Evolutionary conservation across 2,113 vertebrate genomes (phyloP).

Genomic region (Percina caprodes): DNA sequence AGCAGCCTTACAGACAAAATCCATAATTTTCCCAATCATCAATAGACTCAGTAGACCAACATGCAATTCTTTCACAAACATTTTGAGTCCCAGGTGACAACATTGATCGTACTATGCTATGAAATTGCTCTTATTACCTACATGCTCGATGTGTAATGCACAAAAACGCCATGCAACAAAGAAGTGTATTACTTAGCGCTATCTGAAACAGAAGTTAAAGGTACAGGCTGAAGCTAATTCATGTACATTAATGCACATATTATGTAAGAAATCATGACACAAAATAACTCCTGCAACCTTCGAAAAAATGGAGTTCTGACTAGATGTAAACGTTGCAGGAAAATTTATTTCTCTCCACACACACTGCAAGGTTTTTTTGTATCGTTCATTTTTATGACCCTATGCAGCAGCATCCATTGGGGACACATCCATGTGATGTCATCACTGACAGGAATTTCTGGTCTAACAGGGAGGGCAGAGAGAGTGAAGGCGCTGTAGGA

Average conservation of each 20-base stretch:
- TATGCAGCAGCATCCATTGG: slow-evolving; percentile 19
- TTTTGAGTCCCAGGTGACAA: background rate
- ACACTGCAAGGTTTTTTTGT: background rate
- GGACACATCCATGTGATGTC: slow-evolving; percentile 43
- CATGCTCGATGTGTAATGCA: background rate
- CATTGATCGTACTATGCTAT: background rate
- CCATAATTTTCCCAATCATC: background rate
- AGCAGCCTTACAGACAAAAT: background rate
- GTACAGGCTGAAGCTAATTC: background rate
- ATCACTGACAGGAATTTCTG: slow-evolving; percentile 34
- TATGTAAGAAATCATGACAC: background rate
- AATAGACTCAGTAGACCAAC: background rate
- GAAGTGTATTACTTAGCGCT: background rate
- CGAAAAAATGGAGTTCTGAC: background rate
- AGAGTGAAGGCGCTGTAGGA: background rate
- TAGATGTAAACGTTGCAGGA: background rate
- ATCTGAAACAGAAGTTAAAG: background rate
- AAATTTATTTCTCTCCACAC: background rate
- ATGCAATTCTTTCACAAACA: background rate
- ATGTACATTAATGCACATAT: background rate
- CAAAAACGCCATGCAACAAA: background rate
- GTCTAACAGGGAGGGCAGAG: slow-evolving; percentile 31
- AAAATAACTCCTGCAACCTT: background rate
- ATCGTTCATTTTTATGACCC: slow-evolving; percentile 16
- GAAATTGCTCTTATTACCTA: background rate